Base-by-base conservation (phyloP, 2,113 vertebrate species). In the Pipa parva region DNA sequence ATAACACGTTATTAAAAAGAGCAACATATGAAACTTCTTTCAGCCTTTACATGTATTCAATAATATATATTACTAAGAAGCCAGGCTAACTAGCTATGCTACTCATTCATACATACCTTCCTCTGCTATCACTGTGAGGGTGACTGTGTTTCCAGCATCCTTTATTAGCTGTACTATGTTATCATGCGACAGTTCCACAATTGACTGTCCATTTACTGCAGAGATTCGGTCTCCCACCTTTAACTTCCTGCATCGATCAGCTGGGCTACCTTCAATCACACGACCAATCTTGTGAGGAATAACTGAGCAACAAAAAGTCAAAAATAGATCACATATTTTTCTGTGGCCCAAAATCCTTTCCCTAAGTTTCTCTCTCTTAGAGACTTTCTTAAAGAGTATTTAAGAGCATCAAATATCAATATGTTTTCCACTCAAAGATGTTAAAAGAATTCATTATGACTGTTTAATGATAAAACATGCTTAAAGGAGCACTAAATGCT, bases 241-340 rank as follows among this genome's bases (percentile, higher is more conserved):
- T 75, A 99, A 87, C 78, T 77, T 93, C 52, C 95, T 92, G 13
- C 92, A 85, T 9, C 88, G 94, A 72, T 98, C 97, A 0, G 96
- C 97, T 0, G 96, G 96, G 72, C 97, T 99, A 54, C 95, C 93
- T 1, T 95, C 94, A 2, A 99, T 98, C 22, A 99, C 91, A 7
- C 97, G 92, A 5, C 96, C 97, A 0, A 99, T 99, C 85, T 99
- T 99, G 83, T 99, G 97, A 46, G 97, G 96, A 59, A 99, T 97
- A 25, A 97, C 96, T 98, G 55, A 21, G 4, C 13, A 42, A 15
- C 2, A 42, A 2, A 42, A 5, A 42, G 17, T 15, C 15, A 3
- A 31, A 10, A 31, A 5, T 31, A 10, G 5, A 31, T 6, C 10
- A 6, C 29, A 6, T 31, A 31, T 31, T 10, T 31, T 31, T 31